phyloP scores from a whole-genome alignment of 92 coral and sea anemone genomes.

The Zoanthus gigantus region DNA sequence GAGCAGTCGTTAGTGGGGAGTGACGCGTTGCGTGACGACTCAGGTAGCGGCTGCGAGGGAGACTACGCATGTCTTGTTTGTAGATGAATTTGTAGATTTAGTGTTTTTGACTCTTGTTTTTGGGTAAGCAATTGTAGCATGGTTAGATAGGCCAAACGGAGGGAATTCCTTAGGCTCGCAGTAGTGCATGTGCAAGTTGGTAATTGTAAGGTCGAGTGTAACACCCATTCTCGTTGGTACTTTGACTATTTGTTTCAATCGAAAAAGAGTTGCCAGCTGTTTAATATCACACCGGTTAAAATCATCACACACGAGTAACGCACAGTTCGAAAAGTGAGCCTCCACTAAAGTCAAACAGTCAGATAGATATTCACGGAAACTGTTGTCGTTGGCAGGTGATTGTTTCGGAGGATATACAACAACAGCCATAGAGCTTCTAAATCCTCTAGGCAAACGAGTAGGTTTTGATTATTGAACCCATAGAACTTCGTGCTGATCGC shows the following conservation, averaged over 20 bases:
- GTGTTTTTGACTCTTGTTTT: not conserved
- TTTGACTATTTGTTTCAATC: not conserved
- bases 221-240: not conserved
- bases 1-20: no score
- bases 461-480: not conserved
- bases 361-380: not conserved
- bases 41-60: no score
- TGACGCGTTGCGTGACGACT: no score
- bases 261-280: not conserved
- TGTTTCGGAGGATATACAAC: not conserved
- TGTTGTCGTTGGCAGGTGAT: constrained; percentile 3
- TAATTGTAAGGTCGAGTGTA: not conserved
- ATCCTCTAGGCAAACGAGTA: not conserved
- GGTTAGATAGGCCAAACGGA: not conserved
- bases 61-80: not conserved
- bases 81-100: not conserved
- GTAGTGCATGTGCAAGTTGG: not conserved
- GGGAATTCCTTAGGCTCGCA: not conserved
- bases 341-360: not conserved
- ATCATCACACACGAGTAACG: not conserved
- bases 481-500: not conserved
- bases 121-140: not conserved
- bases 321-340: not conserved
- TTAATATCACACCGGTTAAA: not conserved
- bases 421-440: not conserved